phyloP scores from a whole-genome alignment of 2,797 vertebrate genomes.

The Notamacropus eugenii region DNA sequence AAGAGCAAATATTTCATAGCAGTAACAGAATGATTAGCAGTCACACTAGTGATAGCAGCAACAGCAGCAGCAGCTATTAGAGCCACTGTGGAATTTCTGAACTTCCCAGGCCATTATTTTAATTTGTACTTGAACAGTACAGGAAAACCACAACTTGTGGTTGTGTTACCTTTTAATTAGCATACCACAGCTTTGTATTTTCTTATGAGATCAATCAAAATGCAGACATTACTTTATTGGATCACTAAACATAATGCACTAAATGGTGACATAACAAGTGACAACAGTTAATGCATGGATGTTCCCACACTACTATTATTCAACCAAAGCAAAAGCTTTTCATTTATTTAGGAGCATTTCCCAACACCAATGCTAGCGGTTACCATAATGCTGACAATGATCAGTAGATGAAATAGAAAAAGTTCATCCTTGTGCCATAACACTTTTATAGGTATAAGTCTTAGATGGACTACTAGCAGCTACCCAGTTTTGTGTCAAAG shows the following conservation, averaged over 20 bases:
- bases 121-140: not conserved
- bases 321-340: not conserved
- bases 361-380: not conserved
- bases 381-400: not conserved
- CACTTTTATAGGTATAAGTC: not conserved
- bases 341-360: not conserved
- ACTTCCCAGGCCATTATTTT: not conserved
- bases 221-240: not conserved
- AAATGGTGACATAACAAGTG: not conserved
- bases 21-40: not conserved
- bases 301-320: not conserved
- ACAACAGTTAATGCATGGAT: not conserved
- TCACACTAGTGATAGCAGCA: no score
- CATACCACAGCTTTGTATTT: not conserved
- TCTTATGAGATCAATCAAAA: not conserved
- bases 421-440: not conserved
- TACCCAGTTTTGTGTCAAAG: not conserved
- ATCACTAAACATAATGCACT: not conserved
- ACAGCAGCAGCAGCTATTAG: not conserved
- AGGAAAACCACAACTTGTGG: not conserved
- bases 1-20: not conserved
- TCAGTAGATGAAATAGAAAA: not conserved
- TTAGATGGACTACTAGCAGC: not conserved
- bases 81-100: not conserved
- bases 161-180: not conserved